phyloP scores from a whole-genome alignment of 2,888 invertebrate species.

The Amiota mariae region DNA sequence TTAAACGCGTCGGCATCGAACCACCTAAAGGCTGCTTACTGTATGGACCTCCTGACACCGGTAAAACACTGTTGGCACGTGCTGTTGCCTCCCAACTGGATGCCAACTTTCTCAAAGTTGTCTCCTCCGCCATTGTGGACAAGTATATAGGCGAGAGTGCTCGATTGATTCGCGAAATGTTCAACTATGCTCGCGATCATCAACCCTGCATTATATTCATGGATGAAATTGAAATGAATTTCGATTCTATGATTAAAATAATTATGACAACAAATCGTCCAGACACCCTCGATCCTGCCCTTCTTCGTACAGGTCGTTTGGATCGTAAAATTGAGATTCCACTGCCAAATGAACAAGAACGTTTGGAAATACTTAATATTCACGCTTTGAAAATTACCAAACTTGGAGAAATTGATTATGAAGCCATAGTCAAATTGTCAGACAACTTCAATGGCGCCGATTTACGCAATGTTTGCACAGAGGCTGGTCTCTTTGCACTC shows the following conservation, averaged over 20 bases:
- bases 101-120: constrained; percentile 98
- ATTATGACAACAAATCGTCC: constrained; percentile 99
- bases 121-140: constrained; percentile 99
- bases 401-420: constrained; percentile 99
- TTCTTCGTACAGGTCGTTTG: constrained; percentile 94
- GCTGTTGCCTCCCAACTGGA: constrained; percentile 99
- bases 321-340: constrained; percentile 99
- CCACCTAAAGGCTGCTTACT: constrained; percentile 99
- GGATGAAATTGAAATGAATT: constrained; percentile 99
- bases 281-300: constrained; percentile 97
- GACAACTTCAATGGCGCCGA: constrained; percentile 99
- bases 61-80: constrained; percentile 96
- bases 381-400: constrained; percentile 97
- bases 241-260: constrained; percentile 98
- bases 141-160: constrained; percentile 99
- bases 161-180: constrained; percentile 98
- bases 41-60: constrained; percentile 98
- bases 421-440: constrained; percentile 97
- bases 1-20: constrained; percentile 97
- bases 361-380: constrained; percentile 96
- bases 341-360: constrained; percentile 97
- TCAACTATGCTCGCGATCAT: constrained; percentile 99
- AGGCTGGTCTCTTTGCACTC: constrained; percentile 98
- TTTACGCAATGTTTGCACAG: constrained; percentile 98
- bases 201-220: constrained; percentile 99